Base-by-base conservation (phyloP, 2,113 vertebrate genomes). In the Caloenas nicobarica region DNA sequence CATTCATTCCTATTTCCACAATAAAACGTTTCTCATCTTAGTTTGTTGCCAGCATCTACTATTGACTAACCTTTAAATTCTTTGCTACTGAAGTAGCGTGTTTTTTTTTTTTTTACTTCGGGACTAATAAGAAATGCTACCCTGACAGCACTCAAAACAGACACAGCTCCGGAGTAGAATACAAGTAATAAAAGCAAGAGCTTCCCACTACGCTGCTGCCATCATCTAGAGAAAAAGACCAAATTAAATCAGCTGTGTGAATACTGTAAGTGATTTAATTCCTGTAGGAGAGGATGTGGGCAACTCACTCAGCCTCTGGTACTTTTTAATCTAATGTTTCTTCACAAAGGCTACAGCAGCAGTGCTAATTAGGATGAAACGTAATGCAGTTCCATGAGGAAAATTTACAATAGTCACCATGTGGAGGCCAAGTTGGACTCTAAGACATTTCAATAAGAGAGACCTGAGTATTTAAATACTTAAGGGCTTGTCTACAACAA, bases 361-460 rank as follows among this genome's bases (percentile, higher is more conserved):
- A 76, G 70, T 5, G 66, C 66, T 96, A 94, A 93, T 96, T 96
- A 91, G 77, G 83, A 84, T 84, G 77, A 91, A 87, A 92, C 58
- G 58, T 87, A 94, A 94, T 26, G 81, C 81, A 87, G 96, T 53
- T 94, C 54, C 57, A 84, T 22, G 58, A 93, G 58, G 86, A 81
- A 86, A 81, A 76, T 64, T 79, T 85, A 92, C 83, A 93, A 54
- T 44, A 81, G 88, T 76, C 78, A 84, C 86, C 80, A 93, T 2
- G 58, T 0, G 0, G 88, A 93, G 69, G 73, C 81, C 86, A 85
- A 53, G 94, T 5, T 58, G 70, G 96, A 69, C 72, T 69, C 74
- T 0, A 3, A 64, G 81, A 71, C 57, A n/a, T 81, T 91, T 84
- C 77, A 91, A 10, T 16, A 28, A 61, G 77, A 64, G 73, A 38